A percentile compares a stretch with the other conserved stretches of the same genome.
These are phyloP conservation scores for Aplysina aerophoba DNA, from an alignment of 37 sponge, comb jelly and placozoan species.

Conservation along the genomic window DNA sequence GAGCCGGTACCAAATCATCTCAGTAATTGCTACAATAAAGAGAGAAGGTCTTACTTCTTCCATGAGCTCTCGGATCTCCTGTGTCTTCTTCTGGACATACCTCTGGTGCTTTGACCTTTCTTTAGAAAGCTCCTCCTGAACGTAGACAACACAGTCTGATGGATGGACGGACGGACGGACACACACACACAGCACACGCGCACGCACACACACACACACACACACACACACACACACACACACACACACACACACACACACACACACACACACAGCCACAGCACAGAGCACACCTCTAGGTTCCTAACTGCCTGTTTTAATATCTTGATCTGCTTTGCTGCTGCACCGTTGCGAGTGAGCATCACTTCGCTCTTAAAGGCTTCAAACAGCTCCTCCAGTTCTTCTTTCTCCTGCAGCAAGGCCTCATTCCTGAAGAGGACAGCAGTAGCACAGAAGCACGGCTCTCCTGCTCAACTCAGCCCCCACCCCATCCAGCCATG, in stretches of 20 bases:
- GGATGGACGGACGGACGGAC: background rate
- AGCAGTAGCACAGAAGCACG: background rate
- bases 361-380: conserved; percentile 52
- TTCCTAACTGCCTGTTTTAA: conserved; percentile 70
- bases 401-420: conserved; percentile 78
- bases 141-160: background rate
- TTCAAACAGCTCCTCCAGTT: conserved; percentile 75
- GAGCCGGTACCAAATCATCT: background rate
- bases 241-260: conserved; percentile 26
- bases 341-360: conserved; percentile 8
- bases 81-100: conserved; percentile 55
- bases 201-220: conserved; percentile 17
- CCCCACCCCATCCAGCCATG: too few relatives aligned
- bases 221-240: conserved; percentile 26
- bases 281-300: conserved; percentile 78
- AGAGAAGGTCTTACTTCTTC: conserved; percentile 68
- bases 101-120: conserved; percentile 78
- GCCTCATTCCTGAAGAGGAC: conserved; percentile 59
- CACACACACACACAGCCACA: conserved; percentile 8
- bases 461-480: too few relatives aligned
- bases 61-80: conserved; percentile 61
- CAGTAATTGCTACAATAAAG: background rate
- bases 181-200: background rate
- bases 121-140: conserved; percentile 72
- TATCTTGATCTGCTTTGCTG: conserved; percentile 56